These are phyloP conservation scores for Cinara cedri DNA, from an alignment of 2,888 invertebrate genomes.

Conservation along the genomic window DNA sequence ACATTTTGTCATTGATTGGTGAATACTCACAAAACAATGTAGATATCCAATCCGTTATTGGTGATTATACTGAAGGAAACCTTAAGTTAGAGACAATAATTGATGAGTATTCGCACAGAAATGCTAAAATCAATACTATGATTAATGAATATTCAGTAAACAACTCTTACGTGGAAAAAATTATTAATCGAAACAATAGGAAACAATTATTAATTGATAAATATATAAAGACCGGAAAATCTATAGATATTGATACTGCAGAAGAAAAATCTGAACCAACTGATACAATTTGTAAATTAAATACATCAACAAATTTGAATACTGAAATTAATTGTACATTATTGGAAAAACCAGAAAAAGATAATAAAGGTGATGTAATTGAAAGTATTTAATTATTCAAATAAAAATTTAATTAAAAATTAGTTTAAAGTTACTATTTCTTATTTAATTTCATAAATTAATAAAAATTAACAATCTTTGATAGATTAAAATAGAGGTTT, in stretches of 20 bases:
- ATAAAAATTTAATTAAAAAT: background rate
- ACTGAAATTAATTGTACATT: background rate
- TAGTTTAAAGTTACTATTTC: background rate
- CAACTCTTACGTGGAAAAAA: constrained; percentile 36
- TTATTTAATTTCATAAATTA: background rate
- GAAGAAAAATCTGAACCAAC: background rate
- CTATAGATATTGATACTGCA: background rate
- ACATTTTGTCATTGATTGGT: constrained; percentile 18
- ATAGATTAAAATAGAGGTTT: background rate
- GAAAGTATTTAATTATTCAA: no score
- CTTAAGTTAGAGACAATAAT: constrained; percentile 41
- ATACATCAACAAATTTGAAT: background rate
- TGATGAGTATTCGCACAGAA: constrained; percentile 38
- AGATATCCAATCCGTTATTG: constrained; percentile 43
- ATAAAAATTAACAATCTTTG: background rate
- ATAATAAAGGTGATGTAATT: background rate
- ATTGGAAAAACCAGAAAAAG: background rate
- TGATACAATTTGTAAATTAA: background rate
- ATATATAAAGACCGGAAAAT: background rate
- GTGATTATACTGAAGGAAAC: constrained; percentile 40
- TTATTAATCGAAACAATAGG: constrained; percentile 18
- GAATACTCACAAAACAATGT: constrained; percentile 49
- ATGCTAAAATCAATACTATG: constrained; percentile 35
- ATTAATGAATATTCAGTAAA: constrained; percentile 45
- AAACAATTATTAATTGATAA: constrained; percentile 34